These are phyloP conservation scores for Leucophenga varia DNA, from an alignment of 1,140 invertebrate species.

Conservation along the genomic window DNA sequence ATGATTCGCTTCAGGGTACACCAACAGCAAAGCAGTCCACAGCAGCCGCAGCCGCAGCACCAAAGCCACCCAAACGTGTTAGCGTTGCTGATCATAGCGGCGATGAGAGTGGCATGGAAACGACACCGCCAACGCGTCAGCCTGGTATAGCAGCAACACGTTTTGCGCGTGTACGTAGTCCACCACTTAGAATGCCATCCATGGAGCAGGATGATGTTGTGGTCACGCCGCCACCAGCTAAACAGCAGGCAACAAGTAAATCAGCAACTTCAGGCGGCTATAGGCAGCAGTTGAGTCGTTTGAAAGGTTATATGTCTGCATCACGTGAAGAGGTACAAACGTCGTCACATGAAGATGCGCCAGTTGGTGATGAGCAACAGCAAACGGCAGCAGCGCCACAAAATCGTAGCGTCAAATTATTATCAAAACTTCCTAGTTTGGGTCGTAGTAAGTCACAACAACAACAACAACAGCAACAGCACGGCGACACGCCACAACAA, in stretches of 20 bases:
- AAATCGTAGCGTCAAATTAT: neutral
- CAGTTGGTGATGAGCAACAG: neutral
- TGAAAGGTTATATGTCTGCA: conserved; percentile 5
- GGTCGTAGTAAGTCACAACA: conserved; percentile 7
- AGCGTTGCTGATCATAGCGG: conserved; percentile 12
- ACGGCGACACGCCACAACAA: conserved; percentile 8
- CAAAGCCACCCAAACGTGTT: neutral
- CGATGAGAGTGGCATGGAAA: conserved; percentile 21
- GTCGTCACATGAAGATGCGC: neutral
- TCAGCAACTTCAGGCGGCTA: neutral
- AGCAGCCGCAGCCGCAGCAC: neutral
- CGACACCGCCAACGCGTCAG: conserved; percentile 9
- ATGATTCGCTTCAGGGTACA: conserved; percentile 1
- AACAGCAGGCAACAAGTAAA: neutral
- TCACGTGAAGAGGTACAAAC: conserved; percentile 17
- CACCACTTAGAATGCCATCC: neutral
- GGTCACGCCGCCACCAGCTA: neutral
- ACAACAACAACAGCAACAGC: neutral
- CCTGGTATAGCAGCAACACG: conserved; percentile 13
- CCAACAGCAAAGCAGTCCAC: neutral
- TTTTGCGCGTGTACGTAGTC: too few relatives aligned
- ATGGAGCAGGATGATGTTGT: conserved; percentile 3
- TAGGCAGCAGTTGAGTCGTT: neutral
- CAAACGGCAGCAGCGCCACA: conserved; percentile 1
- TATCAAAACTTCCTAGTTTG: conserved; percentile 14